Conservation (phyloP, 92 coral and sea anemone genomes). For the Palythoa grandis region DNA sequence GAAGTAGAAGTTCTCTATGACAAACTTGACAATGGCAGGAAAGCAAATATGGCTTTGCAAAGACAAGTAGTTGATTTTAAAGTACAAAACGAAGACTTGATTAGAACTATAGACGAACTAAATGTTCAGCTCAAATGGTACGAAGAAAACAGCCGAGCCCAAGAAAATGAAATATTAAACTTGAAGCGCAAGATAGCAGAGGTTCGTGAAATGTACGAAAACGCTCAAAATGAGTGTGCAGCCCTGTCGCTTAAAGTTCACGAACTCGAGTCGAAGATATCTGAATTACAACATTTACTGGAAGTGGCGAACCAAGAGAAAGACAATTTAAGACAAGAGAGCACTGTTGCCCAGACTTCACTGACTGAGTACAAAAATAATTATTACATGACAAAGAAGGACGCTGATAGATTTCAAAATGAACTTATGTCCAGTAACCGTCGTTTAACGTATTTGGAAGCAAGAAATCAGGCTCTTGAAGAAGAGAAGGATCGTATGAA, state of each 20-base stretch:
- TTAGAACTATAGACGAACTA: conserved; percentile 74
- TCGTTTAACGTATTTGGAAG: conserved; percentile 78
- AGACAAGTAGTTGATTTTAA: conserved; percentile 77
- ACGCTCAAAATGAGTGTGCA: conserved; percentile 80
- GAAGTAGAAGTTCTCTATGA: conserved; percentile 79
- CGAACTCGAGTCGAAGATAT: conserved; percentile 81
- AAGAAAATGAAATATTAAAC: conserved; percentile 82
- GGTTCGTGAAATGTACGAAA: conserved; percentile 81
- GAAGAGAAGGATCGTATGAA: conserved; percentile 90
- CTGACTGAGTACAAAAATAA: conserved; percentile 84
- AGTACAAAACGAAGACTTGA: conserved; percentile 71
- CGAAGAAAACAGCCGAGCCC: conserved; percentile 68
- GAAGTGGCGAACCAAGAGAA: conserved; percentile 86
- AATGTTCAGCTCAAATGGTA: conserved; percentile 94
- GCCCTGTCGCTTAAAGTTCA: conserved; percentile 74
- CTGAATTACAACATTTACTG: conserved; percentile 77
- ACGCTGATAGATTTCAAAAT: conserved; percentile 89
- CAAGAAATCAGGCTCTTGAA: conserved; percentile 78
- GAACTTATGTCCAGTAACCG: conserved; percentile 84
- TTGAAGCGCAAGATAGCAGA: conserved; percentile 76
- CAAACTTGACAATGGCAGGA: conserved; percentile 79
- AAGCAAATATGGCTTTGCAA: conserved; percentile 68
- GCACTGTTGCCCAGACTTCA: conserved; percentile 61
- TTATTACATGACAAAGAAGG: conserved; percentile 77
- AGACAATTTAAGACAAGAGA: conserved; percentile 84